Evolutionary conservation across 2,113 vertebrate species (phyloP), one percentile per base, ranked within the genome.

Genomic region (Paedocypris sp.): DNA sequence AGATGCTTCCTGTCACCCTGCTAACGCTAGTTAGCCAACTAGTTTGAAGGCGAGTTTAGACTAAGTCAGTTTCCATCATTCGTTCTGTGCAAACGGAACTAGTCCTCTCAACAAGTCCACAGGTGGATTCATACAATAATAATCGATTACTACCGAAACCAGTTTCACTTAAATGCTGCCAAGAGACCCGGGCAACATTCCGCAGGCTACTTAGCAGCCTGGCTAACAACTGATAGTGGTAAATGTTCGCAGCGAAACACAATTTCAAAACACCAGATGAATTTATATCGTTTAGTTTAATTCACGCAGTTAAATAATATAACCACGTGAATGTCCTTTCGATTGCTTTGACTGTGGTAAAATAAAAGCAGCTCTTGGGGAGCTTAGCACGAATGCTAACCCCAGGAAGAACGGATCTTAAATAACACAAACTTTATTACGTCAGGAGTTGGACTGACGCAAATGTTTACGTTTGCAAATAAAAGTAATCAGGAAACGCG

Each of bases 301-400:
- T n/a, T n/a, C n/a, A n/a, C n/a, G n/a, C n/a, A n/a, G n/a, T n/a
- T n/a, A 41, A 10, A 15, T 11, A 58, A 15, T 32, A n/a, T 41
- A 12, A 1, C 4, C 7, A 13, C 20, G 29, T 9, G 32, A 20
- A 57, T 2, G 5, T 3, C 1, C 2, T 9, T n/a, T 9, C 1
- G 5, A 18, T n/a, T 29, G 12, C 3, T 16, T 8, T 41, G 19
- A 11, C 26, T 41, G 0, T 16, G 10, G 3, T 19, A 15, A 43
- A 58, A 18, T 58, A 12, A 43, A 12, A 39, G 23, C 35, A 31
- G 12, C 16, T 41, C 36, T 15, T 5, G n/a, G 15, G 23, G 16
- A 22, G 39, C 16, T 13, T 33, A 57, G 60, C 38, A 22, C 42
- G 11, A 36, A 0, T 54, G 67, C 62, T 70, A 70, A 69, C 65